Evolutionary conservation across 35 echinoderm and acorn worm species (phyloP).

Genomic region (Anneissia japonica): DNA sequence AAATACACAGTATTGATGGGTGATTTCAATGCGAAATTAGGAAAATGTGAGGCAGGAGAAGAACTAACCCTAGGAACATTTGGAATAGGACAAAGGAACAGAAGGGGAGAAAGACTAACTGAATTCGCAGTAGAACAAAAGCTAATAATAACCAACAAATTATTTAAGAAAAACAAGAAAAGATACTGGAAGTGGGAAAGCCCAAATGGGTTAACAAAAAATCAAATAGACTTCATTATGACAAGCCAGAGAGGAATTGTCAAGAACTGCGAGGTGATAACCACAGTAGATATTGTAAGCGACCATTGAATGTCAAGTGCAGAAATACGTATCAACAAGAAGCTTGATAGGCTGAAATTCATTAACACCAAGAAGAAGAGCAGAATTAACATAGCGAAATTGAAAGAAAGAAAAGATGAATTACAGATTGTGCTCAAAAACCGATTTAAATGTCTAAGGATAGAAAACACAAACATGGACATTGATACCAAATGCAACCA

Average conservation of each 20-base stretch:
- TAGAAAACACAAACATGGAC: not conserved
- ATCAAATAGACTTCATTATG: conserved; percentile 7
- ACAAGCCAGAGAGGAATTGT: too few relatives aligned
- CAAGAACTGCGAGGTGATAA: not conserved
- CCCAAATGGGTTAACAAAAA: conserved; percentile 4
- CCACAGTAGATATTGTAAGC: not conserved
- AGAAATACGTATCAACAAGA: too few relatives aligned
- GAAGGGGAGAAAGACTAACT: conserved; percentile 16
- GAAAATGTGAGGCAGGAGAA: not conserved
- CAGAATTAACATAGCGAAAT: not conserved
- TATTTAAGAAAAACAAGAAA: not conserved
- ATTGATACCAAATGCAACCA: not conserved
- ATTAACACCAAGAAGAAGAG: conserved; percentile 4
- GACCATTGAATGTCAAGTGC: too few relatives aligned
- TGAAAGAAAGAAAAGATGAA: not conserved
- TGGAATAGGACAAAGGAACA: conserved; percentile 13
- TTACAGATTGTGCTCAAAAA: not conserved
- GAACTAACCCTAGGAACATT: not conserved
- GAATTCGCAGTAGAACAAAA: not conserved
- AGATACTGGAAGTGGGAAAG: conserved; percentile 31
- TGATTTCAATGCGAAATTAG: conserved; percentile 13
- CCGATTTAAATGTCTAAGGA: not conserved
- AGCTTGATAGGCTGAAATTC: too few relatives aligned
- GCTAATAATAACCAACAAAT: not conserved
- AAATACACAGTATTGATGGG: conserved; percentile 2